phyloP scores from a whole-genome alignment of 2,113 vertebrate genomes.

The Corapipo altera region DNA sequence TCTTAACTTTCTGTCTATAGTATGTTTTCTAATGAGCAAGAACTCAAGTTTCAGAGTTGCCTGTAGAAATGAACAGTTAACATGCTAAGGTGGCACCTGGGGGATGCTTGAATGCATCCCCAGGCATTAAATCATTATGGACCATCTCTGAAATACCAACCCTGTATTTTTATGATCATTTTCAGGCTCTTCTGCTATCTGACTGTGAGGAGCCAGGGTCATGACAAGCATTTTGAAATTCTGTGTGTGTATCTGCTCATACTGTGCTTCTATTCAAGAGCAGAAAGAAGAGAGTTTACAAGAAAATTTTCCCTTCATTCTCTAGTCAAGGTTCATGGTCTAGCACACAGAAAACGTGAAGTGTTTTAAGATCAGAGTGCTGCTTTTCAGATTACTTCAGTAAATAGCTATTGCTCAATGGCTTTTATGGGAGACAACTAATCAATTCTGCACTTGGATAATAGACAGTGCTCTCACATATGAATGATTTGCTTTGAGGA shows the following conservation, averaged over 20 bases:
- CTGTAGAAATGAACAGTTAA: neutral
- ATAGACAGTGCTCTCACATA: rapidly evolving
- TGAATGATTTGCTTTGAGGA: neutral
- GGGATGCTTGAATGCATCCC: neutral
- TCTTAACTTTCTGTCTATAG: neutral
- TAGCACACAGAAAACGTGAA: neutral
- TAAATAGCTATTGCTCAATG: neutral
- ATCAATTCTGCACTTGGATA: neutral
- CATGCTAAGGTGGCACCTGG: neutral
- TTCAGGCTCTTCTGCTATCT: neutral
- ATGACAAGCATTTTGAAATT: neutral
- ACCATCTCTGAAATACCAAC: neutral
- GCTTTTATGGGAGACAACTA: neutral
- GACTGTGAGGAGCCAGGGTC: neutral
- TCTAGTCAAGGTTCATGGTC: neutral
- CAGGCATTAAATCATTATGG: neutral
- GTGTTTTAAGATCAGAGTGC: neutral
- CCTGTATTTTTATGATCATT: neutral
- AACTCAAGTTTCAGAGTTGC: neutral
- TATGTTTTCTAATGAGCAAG: neutral
- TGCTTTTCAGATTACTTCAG: neutral
- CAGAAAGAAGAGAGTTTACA: neutral
- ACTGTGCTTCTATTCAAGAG: neutral
- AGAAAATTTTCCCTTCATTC: neutral
- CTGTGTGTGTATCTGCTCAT: neutral